Evolutionary conservation across 2,113 vertebrate species (phyloP).

Genomic region (Uria aalge): DNA sequence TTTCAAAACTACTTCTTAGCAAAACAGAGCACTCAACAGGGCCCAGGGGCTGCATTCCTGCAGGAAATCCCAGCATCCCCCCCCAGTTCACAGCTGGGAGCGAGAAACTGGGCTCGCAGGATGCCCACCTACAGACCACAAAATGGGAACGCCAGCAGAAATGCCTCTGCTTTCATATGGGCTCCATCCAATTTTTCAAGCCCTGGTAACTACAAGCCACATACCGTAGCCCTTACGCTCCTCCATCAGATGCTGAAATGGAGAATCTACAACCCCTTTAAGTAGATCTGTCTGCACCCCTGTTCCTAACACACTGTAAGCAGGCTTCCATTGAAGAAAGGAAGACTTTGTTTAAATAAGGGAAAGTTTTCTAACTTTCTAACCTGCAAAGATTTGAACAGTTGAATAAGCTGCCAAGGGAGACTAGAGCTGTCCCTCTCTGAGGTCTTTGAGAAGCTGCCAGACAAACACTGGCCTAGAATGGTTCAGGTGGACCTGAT

Average conservation of each 20-base stretch:
- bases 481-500: neutral
- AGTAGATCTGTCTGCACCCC: neutral
- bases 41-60: neutral
- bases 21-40: neutral
- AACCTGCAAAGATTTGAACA: neutral
- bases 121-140: neutral
- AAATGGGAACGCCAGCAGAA: neutral
- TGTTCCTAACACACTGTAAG: fast-evolving
- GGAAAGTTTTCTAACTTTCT: neutral
- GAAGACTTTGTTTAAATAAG: neutral
- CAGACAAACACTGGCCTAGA: neutral
- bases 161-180: neutral
- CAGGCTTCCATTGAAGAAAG: fast-evolving
- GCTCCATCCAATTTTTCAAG: neutral
- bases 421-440: neutral
- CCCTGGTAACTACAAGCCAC: neutral
- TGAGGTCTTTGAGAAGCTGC: fast-evolving
- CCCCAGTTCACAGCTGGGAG: neutral
- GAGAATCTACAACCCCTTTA: neutral
- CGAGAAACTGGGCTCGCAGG: neutral
- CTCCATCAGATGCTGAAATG: neutral
- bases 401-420: neutral
- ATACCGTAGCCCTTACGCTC: neutral
- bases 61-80: neutral
- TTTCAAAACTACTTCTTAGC: neutral